Base-by-base conservation (phyloP, 2,797 vertebrate genomes). In the Macroramphosus scolopax region DNA sequence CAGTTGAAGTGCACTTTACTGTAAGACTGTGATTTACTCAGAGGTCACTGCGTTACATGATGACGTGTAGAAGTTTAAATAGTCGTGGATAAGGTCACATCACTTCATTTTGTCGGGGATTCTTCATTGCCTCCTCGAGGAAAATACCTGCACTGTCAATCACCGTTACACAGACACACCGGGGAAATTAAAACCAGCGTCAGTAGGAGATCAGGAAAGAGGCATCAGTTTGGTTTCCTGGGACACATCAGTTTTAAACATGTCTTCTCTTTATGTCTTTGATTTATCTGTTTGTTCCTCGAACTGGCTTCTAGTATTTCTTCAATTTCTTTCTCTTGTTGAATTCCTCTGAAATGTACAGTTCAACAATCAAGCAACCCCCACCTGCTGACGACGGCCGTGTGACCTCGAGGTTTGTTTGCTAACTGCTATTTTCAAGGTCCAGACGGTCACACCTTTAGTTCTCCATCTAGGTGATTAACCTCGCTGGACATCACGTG, bases 1-100 rank as follows among this genome's bases (percentile, higher is more conserved):
- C 56, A 29, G 83, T 80, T 68, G 68, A 88, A 87, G 87, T 91
- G 89, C 88, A 91, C 89, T 90, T 91, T 90, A 90, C 88, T 86
- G 80, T 84, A 81, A 69, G 70, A 76, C 50, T 63, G n/a, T n/a
- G 22, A 35, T 22, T 78, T 52, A 61, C 41, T 37, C 55, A 53
- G 56, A 67, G 57, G 60, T 68, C 46, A 49, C 55, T 50, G 20
- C 25, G 55, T 68, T 57, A 32, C 35, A 30, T 38, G 12, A 42
- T n/a, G 32, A 62, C 20, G 44, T 47, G 26, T 37, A 43, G 40
- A 35, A 43, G 51, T 41, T 37, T 31, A 48, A 40, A 37, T 20
- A n/a, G n/a, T n/a, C n/a, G n/a, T n/a, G n/a, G n/a, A n/a, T n/a
- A 50, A 54, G 40, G 45, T 66, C 48, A 41, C 42, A 17, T 63